Conservation (phyloP, 2,888 invertebrate species). For the Allacma fusca region DNA sequence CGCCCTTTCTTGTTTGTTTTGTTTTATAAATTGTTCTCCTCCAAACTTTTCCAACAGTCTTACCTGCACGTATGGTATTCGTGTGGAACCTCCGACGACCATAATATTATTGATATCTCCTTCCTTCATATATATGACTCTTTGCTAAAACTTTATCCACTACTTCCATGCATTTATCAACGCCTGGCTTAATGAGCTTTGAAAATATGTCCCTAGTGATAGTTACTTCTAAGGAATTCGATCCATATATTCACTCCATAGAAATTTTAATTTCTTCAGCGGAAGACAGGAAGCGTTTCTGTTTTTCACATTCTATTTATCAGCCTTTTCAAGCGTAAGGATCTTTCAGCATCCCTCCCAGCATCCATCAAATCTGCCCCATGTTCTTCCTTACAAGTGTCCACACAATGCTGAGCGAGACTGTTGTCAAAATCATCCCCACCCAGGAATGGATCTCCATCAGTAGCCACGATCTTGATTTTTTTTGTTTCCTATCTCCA, state of each 20-base stretch:
- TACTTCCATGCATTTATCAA: slow-evolving; percentile 41
- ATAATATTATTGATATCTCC: slow-evolving; percentile 48
- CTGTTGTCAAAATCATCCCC: too few species aligned
- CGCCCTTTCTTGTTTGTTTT: too few species aligned
- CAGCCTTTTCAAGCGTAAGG: slow-evolving; percentile 32
- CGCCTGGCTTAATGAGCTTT: slow-evolving; percentile 35
- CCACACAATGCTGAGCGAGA: slow-evolving; percentile 63
- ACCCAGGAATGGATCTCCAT: too few species aligned
- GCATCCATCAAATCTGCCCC: slow-evolving; percentile 24
- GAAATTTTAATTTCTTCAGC: neutral
- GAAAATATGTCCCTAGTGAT: slow-evolving; percentile 42
- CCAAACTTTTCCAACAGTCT: too few species aligned
- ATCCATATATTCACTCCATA: slow-evolving; percentile 21
- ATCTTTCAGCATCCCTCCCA: neutral
- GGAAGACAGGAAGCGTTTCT: slow-evolving; percentile 35
- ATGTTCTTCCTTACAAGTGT: slow-evolving; percentile 28
- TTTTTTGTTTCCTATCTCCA: slow-evolving; percentile 16
- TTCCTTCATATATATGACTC: too few species aligned
- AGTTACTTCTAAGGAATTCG: slow-evolving; percentile 23
- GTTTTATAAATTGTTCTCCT: too few species aligned
- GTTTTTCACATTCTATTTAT: slow-evolving; percentile 40
- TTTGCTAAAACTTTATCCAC: slow-evolving; percentile 31
- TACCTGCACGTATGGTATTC: slow-evolving; percentile 35
- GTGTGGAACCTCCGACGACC: slow-evolving; percentile 49
- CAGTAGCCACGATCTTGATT: slow-evolving; percentile 24